A percentile compares a stretch with the other conserved stretches of the same genome.
Evolutionary conservation across 1,140 invertebrate genomes (phyloP).

Genomic region (Schmidtea mediterranea): DNA sequence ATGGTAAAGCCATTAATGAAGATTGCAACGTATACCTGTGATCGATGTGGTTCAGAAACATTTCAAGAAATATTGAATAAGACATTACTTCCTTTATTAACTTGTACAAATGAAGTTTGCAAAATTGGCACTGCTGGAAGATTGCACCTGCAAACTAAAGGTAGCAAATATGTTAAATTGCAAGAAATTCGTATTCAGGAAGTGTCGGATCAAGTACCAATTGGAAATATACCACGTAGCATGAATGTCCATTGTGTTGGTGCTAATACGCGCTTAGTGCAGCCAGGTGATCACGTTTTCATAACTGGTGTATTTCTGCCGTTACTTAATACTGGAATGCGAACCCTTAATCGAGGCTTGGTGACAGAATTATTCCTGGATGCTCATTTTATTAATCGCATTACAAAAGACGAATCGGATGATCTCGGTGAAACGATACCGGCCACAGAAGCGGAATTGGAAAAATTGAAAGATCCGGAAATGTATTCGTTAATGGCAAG

Average conservation of each 20-base stretch:
- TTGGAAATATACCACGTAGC: constrained; percentile 77
- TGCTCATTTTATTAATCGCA: constrained; percentile 47
- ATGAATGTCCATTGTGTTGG: constrained; percentile 70
- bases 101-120: constrained; percentile 75
- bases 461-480: constrained; percentile 38
- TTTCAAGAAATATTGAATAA: constrained; percentile 58
- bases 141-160: constrained; percentile 69
- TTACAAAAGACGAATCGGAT: constrained; percentile 53
- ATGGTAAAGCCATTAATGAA: constrained; percentile 87
- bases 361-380: constrained; percentile 79
- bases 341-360: constrained; percentile 50
- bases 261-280: constrained; percentile 56
- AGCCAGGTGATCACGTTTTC: constrained; percentile 76
- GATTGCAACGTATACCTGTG: constrained; percentile 92
- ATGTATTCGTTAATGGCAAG: constrained; percentile 69
- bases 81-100: constrained; percentile 56
- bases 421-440: constrained; percentile 36
- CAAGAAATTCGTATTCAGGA: constrained; percentile 93
- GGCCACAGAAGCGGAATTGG: constrained; percentile 39
- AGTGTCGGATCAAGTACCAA: constrained; percentile 85
- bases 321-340: constrained; percentile 45
- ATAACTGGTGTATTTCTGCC: constrained; percentile 75
- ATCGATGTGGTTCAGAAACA: constrained; percentile 84
- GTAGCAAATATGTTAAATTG: constrained; percentile 92
- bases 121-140: constrained; percentile 58